These are phyloP conservation scores for Noctilio leporinus DNA, from an alignment of 2,113 vertebrate genomes.

Conservation along the genomic window DNA sequence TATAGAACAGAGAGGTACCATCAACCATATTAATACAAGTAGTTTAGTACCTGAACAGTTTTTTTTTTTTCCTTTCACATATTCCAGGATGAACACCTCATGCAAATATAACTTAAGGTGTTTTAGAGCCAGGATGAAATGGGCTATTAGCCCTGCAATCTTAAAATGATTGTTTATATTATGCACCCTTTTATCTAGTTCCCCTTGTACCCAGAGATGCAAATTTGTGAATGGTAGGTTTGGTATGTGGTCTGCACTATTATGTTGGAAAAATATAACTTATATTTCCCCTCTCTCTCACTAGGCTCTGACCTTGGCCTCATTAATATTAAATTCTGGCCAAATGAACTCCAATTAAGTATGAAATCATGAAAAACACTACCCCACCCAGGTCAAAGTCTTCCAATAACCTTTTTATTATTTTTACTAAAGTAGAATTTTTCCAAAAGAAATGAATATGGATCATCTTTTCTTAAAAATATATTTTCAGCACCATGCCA, in stretches of 20 bases:
- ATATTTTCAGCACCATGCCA: not conserved
- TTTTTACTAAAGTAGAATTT: not conserved
- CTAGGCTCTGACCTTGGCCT: not conserved
- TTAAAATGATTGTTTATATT: not conserved
- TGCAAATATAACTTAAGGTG: not conserved
- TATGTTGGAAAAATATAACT: not conserved
- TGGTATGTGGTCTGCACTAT: not conserved
- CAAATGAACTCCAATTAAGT: not conserved
- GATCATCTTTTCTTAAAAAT: conserved; percentile 61
- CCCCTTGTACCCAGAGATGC: not conserved
- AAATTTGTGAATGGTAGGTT: not conserved
- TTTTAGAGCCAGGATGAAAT: not conserved
- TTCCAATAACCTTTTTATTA: not conserved
- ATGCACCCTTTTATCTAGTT: not conserved
- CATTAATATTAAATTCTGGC: not conserved
- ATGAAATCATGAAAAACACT: not conserved
- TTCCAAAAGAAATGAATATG: conserved; percentile 42
- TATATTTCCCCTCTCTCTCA: not conserved
- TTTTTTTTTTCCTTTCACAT: not conserved
- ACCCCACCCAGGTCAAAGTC: not conserved
- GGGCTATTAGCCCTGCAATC: not conserved
- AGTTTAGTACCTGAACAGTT: not conserved
- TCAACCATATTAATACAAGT: not conserved
- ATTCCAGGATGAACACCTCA: not conserved
- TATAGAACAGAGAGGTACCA: not conserved